Evolutionary conservation across 2,888 invertebrate species (phyloP).

Genomic region (Scrobipalpa costella): DNA sequence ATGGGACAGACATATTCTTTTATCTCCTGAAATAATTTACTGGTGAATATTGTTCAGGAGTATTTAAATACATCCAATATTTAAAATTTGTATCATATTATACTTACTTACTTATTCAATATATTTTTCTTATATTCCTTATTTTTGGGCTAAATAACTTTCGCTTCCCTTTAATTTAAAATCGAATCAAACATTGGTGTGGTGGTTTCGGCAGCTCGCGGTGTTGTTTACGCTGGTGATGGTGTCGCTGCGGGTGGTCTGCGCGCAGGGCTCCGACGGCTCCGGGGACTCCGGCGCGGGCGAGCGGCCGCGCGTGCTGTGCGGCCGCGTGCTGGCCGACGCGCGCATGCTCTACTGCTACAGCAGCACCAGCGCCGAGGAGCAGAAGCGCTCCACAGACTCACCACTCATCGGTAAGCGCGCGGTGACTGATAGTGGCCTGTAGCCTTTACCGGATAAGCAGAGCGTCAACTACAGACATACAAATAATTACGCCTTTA

Average conservation of each 20-base stretch:
- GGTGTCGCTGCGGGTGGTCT: background rate
- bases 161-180: too few species aligned
- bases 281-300: background rate
- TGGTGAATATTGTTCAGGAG: too few species aligned
- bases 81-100: too few species aligned
- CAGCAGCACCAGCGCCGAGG: conserved; percentile 25
- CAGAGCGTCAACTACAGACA: too few species aligned
- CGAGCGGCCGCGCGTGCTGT: conserved; percentile 22
- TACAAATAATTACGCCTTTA: too few species aligned
- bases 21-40: too few species aligned
- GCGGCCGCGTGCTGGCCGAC: conserved; percentile 22
- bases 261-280: background rate
- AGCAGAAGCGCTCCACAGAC: conserved; percentile 1
- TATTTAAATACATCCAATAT: too few species aligned
- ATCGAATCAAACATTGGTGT: background rate
- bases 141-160: background rate
- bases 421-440: background rate
- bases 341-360: conserved; percentile 21
- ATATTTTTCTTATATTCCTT: background rate
- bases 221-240: background rate
- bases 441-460: too few species aligned
- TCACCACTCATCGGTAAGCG: background rate
- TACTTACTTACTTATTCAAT: too few species aligned
- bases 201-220: background rate
- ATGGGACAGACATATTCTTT: too few species aligned